Evolutionary conservation across 2,113 vertebrate species (phyloP).

Genomic region (Salvelinus fontinalis): DNA sequence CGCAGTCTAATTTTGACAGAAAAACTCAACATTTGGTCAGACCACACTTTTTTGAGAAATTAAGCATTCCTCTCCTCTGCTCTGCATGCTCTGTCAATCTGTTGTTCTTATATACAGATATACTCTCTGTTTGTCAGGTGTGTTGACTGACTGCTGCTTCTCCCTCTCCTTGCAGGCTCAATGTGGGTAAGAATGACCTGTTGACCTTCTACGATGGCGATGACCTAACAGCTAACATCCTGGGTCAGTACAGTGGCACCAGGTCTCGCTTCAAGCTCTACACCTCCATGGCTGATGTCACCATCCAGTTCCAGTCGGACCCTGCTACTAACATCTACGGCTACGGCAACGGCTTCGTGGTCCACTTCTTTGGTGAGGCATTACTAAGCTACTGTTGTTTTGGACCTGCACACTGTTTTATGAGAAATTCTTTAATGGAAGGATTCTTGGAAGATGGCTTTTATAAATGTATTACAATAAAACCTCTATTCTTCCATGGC

Average conservation of each 20-base stretch:
- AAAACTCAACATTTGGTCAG: background rate
- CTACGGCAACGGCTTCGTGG: constrained; percentile 92
- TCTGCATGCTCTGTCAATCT: background rate
- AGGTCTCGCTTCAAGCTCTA: constrained; percentile 88
- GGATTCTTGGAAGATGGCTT: background rate
- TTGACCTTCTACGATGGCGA: constrained; percentile 96
- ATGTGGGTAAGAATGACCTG: constrained; percentile 85
- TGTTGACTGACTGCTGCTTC: background rate
- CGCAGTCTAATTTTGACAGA: background rate
- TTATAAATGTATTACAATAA: background rate
- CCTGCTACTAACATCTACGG: constrained; percentile 84
- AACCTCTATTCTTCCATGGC: background rate
- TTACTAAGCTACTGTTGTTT: too few species aligned
- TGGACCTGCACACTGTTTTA: background rate
- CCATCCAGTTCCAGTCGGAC: constrained; percentile 95
- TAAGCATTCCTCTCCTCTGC: background rate
- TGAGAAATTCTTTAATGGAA: background rate
- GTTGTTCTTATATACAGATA: background rate
- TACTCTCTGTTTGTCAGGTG: background rate
- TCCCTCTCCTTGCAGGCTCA: constrained; percentile 73
- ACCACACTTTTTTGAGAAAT: background rate
- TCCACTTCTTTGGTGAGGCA: constrained; percentile 91
- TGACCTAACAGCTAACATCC: constrained; percentile 91
- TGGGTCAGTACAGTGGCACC: constrained; percentile 90
- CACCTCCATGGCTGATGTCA: constrained; percentile 91